Percentiles rank a stretch among this genome's conserved stretches.
Conservation (phyloP, 2,113 vertebrate genomes). For the Jaculus jaculus region DNA sequence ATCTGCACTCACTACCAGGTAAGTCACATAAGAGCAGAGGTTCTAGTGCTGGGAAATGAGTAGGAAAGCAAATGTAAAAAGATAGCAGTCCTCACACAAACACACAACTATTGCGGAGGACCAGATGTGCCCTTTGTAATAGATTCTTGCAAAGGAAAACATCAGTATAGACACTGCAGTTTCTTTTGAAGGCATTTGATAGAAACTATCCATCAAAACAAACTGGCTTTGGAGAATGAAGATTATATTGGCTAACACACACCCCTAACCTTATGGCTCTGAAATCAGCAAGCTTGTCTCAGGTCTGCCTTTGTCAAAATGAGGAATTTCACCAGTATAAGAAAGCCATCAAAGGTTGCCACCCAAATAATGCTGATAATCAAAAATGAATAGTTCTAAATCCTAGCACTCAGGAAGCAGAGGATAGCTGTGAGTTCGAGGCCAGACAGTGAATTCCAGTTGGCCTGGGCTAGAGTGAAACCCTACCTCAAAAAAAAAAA, state of each 20-base stretch:
- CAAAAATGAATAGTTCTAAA: not conserved
- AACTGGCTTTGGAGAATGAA: constrained; percentile 40
- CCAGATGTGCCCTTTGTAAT: not conserved
- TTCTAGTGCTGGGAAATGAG: not conserved
- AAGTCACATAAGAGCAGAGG: not conserved
- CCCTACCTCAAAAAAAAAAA: no score
- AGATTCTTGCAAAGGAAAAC: not conserved
- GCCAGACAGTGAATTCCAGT: no score
- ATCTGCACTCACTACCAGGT: not conserved
- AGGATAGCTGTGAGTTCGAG: no score
- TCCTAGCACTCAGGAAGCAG: no score
- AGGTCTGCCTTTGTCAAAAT: not conserved
- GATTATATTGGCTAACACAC: constrained; percentile 21
- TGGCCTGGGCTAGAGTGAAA: no score
- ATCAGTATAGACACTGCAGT: not conserved
- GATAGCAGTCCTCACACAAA: not conserved
- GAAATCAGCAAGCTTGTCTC: not conserved
- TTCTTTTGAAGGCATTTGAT: constrained; percentile 21
- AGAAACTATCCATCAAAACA: constrained; percentile 20
- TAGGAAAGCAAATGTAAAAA: not conserved
- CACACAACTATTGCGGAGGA: not conserved
- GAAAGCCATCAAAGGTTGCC: not conserved
- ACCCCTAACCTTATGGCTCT: not conserved
- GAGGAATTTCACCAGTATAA: constrained; percentile 44
- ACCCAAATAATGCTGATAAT: constrained; percentile 42